Base-by-base conservation (phyloP, 2,113 vertebrate species). In the Alethe castanea region DNA sequence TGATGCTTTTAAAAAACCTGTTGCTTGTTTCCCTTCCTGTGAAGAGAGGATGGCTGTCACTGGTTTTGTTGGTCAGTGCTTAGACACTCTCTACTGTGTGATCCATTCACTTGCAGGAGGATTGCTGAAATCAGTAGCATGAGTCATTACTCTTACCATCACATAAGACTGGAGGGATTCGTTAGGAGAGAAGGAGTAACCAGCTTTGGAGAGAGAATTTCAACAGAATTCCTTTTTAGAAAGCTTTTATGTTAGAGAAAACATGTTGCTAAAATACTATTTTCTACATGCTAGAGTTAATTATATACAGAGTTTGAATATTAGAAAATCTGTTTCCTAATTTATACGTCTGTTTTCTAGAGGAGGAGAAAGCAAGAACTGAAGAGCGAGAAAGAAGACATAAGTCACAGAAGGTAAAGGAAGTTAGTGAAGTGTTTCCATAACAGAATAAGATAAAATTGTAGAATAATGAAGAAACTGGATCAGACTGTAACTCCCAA, bases 301-400 rank as follows among this genome's bases (percentile, higher is more conserved):
- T 79, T 78, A 48, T 12, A 3, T 82, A 23, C 8, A 20, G 25
- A 77, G 9, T 64, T 88, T 44, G 24, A 66, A 16, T 89, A 44
- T 70, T 88, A 78, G 42, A 53, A 71, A n/a, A 44, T 67, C 33
- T 67, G 10, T 86, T 86, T 9, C n/a, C 88, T 91, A 62, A 92
- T 94, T 67, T 90, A 54, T 73, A 15, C 12, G 33, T 86, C 8
- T 64, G 1, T 92, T 93, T 96, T 95, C 44, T 80, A 98, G 98
- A 81, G 65, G 85, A 73, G 88, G 86, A 95, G 89, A 97, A 94
- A 82, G 65, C 44, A 48, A 96, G 95, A 96, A 84, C 8, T 47
- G 95, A 96, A 82, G 96, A 97, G 4, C 92, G 14, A 96, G 97
- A 98, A 85, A 97, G 94, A 96, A 95, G 97, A 72, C 98, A 97